Evolutionary conservation across 2,113 vertebrate species (phyloP), one percentile per base, ranked within the genome.

Genomic region (Todiramphus chloris): DNA sequence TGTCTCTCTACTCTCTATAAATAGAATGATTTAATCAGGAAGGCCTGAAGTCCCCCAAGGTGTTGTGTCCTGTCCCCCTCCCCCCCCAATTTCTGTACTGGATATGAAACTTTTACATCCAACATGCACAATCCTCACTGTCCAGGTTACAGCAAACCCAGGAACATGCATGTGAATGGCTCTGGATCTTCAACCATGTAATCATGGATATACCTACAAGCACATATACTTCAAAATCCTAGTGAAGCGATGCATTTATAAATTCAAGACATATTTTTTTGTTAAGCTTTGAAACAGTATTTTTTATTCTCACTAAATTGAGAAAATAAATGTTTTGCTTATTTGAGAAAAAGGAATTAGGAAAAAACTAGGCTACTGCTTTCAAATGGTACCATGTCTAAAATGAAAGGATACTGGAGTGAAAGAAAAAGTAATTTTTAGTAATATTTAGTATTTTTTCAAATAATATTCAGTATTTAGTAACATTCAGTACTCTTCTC

Each of bases 51-150:
- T 16, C 11, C 56, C 23, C 30, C 31, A 14, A 6, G 5, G 50
- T 25, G 50, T 51, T 24, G 23, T 51, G 46, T 19, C 50, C 12
- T 24, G 48, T 50, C 11, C 23, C 50, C 50, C 50, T 12, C 21
- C 24, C 2, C 43, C 37, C 44, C 33, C 15, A 44, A 3, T 70
- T 6, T 73, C 48, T 73, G 73, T 15, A 31, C 17, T 33, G 58
- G 28, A 48, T 11, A n/a, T 9, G 9, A 46, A 75, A 94, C 50
- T 66, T 63, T 5, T 17, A 48, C 51, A 39, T 25, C 59, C 46
- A 59, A 8, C 0, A 0, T 6, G 30, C 56, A 37, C 55, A 20
- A 13, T 16, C 73, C 33, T 62, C 27, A 9, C 30, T 58, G 13
- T 12, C 35, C 58, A 30, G 46, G 27, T 15, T 23, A 55, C 17